Evolutionary conservation across 2,888 invertebrate genomes (phyloP), one percentile per base, ranked within the genome.

Genomic region (Caenorhabditis zanzibari): DNA sequence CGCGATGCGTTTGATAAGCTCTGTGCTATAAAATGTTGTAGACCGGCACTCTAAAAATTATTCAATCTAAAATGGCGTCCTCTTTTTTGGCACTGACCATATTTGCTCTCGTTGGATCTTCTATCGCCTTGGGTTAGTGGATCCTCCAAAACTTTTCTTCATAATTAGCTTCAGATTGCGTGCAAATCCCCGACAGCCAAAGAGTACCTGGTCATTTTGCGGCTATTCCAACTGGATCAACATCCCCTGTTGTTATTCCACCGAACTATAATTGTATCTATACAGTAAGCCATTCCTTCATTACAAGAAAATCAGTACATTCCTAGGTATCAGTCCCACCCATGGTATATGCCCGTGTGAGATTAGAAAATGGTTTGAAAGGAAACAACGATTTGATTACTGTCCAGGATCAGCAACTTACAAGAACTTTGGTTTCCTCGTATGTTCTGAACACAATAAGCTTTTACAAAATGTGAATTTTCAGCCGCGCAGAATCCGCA

Each of bases 321-420:
- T 44, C 5, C 22, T n/a, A 26, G 54, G 54, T 54, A 12, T 26
- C 54, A 4, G 68, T 38, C 7, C 76, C 68, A 7, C 26, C 35
- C 19, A 68, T 61, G 59, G 35, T 76, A 12, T 76, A 49, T 3
- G 76, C 68, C 5, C 68, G 59, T 28, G 59, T 76, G 26, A 56
- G 38, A 26, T 35, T 76, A 35, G 59, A 69, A 9, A 76, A 59
- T 24, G 59, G 59, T 14, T 41, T 76, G 59, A 61, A 69, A 38
- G 59, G 68, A n/a, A 41, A 26, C 24, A 76, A 76, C 22, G 76
- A 76, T 22, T 7, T 76, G 68, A 76, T 76, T 35, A 76, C 61
- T 38, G 59, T 59, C 9, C 47, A 5, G 5, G 76, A 76, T 38
- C 58, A 22, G 2, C 32, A 68, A 16, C 14, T 10, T 0, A 61